These are phyloP conservation scores for Melinaea marsaeus DNA, from an alignment of 2,888 invertebrate genomes.

Conservation along the genomic window DNA sequence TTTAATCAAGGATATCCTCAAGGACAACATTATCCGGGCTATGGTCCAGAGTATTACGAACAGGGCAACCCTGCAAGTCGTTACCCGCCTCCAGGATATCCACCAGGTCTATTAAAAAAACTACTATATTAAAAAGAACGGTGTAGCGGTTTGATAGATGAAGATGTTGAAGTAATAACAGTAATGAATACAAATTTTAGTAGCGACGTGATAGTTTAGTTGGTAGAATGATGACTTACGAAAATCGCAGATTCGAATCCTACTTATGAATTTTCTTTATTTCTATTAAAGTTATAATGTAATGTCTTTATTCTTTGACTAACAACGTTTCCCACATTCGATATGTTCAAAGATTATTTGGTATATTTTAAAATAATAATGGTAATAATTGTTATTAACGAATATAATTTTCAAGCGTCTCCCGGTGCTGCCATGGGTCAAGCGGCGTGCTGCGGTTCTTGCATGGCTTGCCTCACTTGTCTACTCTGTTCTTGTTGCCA, in stretches of 20 bases:
- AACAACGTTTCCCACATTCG: neutral
- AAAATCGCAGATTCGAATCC: too few species aligned
- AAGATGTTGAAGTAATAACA: too few species aligned
- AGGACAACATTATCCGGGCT: constrained; percentile 20
- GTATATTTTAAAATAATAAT: too few species aligned
- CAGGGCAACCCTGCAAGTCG: constrained; percentile 22
- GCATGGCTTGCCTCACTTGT: constrained; percentile 41
- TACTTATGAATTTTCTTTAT: too few species aligned
- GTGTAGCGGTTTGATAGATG: neutral
- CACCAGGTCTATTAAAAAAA: neutral
- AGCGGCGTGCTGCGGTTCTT: constrained; percentile 30
- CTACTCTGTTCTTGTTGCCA: constrained; percentile 44
- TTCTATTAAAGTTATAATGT: too few species aligned
- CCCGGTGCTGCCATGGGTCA: constrained; percentile 15
- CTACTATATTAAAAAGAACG: neutral
- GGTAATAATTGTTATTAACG: neutral
- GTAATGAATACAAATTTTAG: too few species aligned
- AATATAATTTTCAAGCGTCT: constrained; percentile 13
- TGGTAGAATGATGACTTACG: too few species aligned
- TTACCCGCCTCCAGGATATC: constrained; percentile 16
- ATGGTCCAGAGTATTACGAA: constrained; percentile 20
- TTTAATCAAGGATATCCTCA: constrained; percentile 27
- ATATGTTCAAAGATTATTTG: neutral
- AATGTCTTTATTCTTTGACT: too few species aligned
- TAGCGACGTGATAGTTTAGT: too few species aligned